These are phyloP conservation scores for Lampris megalopsis DNA, from an alignment of 2,113 vertebrate species.

Conservation along the genomic window DNA sequence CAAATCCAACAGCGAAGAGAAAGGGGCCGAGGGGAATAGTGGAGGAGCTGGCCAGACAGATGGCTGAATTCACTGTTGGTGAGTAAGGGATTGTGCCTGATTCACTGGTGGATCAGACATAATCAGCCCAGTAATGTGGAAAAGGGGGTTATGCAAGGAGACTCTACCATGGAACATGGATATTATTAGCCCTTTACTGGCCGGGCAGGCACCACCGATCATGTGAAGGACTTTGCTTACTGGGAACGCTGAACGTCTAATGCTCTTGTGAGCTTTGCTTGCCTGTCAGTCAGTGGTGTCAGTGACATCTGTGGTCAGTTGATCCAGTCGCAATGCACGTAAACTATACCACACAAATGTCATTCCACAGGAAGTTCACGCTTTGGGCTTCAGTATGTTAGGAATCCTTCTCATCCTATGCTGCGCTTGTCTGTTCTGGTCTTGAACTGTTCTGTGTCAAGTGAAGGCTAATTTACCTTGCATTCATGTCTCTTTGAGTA, in stretches of 20 bases:
- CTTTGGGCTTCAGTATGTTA: slow-evolving; percentile 12
- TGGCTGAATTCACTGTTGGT: slow-evolving; percentile 22
- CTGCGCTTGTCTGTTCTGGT: slow-evolving; percentile 1
- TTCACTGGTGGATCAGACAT: not conserved
- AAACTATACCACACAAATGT: not conserved
- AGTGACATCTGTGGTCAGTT: slow-evolving; percentile 9
- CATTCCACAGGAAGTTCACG: slow-evolving; percentile 53
- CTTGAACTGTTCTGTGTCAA: slow-evolving; percentile 4
- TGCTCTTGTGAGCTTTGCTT: not conserved
- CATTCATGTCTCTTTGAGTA: not conserved
- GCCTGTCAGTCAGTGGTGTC: not conserved
- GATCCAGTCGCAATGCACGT: slow-evolving; percentile 12
- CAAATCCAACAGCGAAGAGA: not conserved
- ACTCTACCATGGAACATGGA: not conserved
- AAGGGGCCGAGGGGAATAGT: not conserved
- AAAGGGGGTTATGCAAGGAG: not conserved
- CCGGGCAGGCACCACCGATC: not conserved
- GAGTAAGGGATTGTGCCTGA: not conserved
- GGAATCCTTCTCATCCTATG: slow-evolving; percentile 44
- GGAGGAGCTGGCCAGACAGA: not conserved
- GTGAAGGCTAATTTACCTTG: slow-evolving; percentile 5
- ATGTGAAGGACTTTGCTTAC: not conserved
- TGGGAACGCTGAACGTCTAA: slow-evolving; percentile 6
- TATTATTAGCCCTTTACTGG: slow-evolving; percentile 14
- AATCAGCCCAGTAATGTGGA: slow-evolving; percentile 19